Base-by-base conservation (phyloP, 2,888 invertebrate species). In the Steromphala cineraria region DNA sequence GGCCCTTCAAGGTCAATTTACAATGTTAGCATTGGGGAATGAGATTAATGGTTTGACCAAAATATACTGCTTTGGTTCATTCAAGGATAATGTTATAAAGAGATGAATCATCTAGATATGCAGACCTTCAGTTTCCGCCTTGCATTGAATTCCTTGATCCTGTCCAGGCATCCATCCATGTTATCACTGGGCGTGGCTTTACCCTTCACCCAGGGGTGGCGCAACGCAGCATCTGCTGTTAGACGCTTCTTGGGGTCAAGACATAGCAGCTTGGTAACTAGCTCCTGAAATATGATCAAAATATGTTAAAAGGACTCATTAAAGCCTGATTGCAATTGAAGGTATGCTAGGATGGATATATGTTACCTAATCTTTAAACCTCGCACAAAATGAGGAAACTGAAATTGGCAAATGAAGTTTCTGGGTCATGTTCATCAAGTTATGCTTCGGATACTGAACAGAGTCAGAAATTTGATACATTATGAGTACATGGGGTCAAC, bases 81-180 rank as follows among this genome's bases (percentile, higher is more conserved):
- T 5, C 36, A 36, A 36, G 36, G 46, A 46, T 10, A 46, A 46
- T 46, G 1, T 46, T 4, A 74, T 15, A 21, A 4, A 36, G 7
- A n/a, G n/a, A n/a, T n/a, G n/a, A 36, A 36, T 36, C n/a, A 13
- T 2, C n/a, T 21, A 56, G 2, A n/a, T 3, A 56, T n/a, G 56
- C n/a, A 2, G 86, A 93, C 93, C 90, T 90, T 92, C 76, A 93
- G 82, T 81, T 92, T 93, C 74, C 92, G 85, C 36, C 86, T 88
- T 53, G 91, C 91, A 82, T 93, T 93, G 89, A 93, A 92, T 79
- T 90, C 87, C 85, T 93, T 93, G 79, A 93, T 90, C 74, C 91
- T 92, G 67, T 82, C 85, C 83, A 91, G 88, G 2, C 92, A 88
- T 17, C 80, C 85, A 67, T 90, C 90, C 88, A 92, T 88, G 86